Percentiles rank a stretch among this genome's conserved stretches.
Conservation (phyloP, 2,888 invertebrate species). For the Morpho achilles region DNA sequence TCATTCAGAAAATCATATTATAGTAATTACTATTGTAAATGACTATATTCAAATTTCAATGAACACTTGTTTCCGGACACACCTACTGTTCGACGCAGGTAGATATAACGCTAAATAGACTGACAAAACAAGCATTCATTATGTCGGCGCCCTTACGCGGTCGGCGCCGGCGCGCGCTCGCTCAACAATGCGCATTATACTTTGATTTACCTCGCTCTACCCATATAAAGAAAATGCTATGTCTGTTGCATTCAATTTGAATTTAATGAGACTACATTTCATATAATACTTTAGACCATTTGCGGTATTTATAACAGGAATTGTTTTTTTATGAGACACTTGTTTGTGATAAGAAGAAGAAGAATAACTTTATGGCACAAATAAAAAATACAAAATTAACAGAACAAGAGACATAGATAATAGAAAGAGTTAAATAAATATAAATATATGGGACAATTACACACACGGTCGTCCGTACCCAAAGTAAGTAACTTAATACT, state of each 20-base stretch:
- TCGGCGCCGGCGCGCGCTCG: conserved; percentile 48
- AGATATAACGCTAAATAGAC: neutral
- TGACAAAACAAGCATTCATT: conserved; percentile 16
- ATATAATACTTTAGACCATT: conserved; percentile 17
- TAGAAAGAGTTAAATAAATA: no score
- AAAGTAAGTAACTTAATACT: no score
- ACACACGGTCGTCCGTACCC: no score
- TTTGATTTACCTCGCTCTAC: conserved; percentile 33
- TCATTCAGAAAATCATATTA: conserved; percentile 2
- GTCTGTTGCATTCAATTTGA: conserved; percentile 27
- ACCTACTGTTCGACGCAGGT: conserved; percentile 1
- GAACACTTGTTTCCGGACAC: neutral
- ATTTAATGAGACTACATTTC: conserved; percentile 28
- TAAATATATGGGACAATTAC: no score
- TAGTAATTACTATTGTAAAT: no score
- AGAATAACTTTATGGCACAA: no score
- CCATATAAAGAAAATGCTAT: conserved; percentile 30
- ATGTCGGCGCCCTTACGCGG: conserved; percentile 37
- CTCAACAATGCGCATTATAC: conserved; percentile 35
- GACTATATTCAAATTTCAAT: neutral
- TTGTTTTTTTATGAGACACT: neutral
- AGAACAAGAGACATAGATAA: no score
- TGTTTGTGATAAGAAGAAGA: no score
- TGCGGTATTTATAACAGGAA: conserved; percentile 6
- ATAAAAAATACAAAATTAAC: no score